Evolutionary conservation across 2,113 vertebrate species (phyloP), one percentile per base, ranked within the genome.

Genomic region (Osmerus mordax): DNA sequence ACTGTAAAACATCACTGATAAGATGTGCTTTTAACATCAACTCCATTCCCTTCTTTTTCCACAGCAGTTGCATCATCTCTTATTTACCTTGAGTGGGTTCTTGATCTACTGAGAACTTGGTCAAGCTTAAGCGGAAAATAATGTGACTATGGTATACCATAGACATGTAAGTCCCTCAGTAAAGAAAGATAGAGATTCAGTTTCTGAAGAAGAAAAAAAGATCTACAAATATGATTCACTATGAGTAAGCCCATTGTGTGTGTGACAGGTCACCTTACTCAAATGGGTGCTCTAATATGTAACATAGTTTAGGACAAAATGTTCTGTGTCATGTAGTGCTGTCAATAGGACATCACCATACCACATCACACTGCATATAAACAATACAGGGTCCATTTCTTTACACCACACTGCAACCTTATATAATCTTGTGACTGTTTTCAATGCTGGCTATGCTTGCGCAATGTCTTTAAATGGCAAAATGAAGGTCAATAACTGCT

Each of bases 401-500:
- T 13, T 9, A 64, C 64, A 51, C 19, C 15, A 65, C 68, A 64
- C 70, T n/a, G 67, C 23, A 5, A 11, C 41, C 56, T 90, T 83
- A 86, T 74, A 80, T 73, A 87, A 88, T 67, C 59, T 65, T 80
- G 80, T 75, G 87, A 85, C 89, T 89, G 87, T 89, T 89, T 84
- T 83, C 72, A 14, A 28, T 54, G 12, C 4, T 21, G 53, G 72
- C 23, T 47, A 16, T 14, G 21, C 25, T 82, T 88, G 54, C 80
- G 71, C 80, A 83, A 87, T 18, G 2, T 71, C 80, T 74, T 64
- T 55, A 14, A 72, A 61, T n/a, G 67, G 23, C 9, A 47, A 36
- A 47, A 47, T 47, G 41, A 47, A 47, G 41, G 9, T 47, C 83
- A 79, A 11, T 58, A 65, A 78, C 84, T 68, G 53, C 0, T 32